phyloP scores from a whole-genome alignment of 1,140 invertebrate genomes.

The Drosophila melanogaster region DNA sequence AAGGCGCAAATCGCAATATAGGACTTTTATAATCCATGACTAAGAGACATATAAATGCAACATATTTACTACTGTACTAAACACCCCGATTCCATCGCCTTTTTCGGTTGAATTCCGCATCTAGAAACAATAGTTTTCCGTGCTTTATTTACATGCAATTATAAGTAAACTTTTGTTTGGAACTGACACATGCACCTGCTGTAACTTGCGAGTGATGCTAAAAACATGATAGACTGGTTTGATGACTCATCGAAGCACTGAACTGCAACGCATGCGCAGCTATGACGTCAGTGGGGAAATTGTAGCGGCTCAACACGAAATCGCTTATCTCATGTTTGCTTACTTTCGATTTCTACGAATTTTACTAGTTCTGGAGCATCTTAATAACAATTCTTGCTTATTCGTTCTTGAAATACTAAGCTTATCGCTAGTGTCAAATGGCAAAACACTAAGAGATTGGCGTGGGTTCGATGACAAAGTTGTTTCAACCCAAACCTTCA shows the following conservation, averaged over 20 bases:
- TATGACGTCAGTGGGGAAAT: slow-evolving; percentile 53
- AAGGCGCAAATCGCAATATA: neutral
- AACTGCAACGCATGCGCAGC: slow-evolving; percentile 38
- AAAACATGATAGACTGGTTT: slow-evolving; percentile 16
- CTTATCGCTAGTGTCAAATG: slow-evolving; percentile 34
- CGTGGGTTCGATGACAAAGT: neutral
- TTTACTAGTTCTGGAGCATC: neutral
- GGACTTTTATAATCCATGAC: neutral
- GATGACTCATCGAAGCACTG: slow-evolving; percentile 18
- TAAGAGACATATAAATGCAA: too few species aligned
- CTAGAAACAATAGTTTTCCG: slow-evolving; percentile 1
- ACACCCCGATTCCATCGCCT: neutral
- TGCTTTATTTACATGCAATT: neutral
- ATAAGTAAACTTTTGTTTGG: neutral
- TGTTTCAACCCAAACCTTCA: neutral
- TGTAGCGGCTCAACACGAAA: slow-evolving; percentile 10
- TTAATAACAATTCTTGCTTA: neutral
- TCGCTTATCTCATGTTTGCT: slow-evolving; percentile 7
- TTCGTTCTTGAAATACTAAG: slow-evolving; percentile 12
- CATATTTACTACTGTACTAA: too few species aligned
- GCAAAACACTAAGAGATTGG: slow-evolving; percentile 14
- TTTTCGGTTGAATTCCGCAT: neutral
- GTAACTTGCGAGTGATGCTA: slow-evolving; percentile 4
- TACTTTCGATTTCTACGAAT: slow-evolving; percentile 16
- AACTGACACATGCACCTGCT: neutral